Evolutionary conservation across 64 coral and sea anemone genomes (phyloP), one percentile per base, ranked within the genome.

Genomic region (Pocillopora damicornis): DNA sequence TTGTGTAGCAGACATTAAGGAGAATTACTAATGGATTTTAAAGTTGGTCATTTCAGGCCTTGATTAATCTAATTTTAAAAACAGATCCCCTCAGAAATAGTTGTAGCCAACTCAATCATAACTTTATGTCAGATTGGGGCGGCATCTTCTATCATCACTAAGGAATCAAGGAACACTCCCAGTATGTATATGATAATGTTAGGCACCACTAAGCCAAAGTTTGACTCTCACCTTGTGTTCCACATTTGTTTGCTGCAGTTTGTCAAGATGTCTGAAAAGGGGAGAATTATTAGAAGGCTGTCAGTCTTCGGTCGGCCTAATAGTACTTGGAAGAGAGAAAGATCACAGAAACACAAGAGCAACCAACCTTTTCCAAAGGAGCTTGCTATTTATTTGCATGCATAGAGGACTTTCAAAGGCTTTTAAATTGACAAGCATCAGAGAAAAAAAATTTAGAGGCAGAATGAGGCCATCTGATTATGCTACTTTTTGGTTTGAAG

Each of bases 221-320:
- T 59, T 59, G 25, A 74, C 25, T 72, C 74, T 71, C 63, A 99
- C 97, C 93, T 99, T 99, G 38, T 99, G 97, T 57, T 99, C 97
- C 76, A 99, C 89, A 89, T 94, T 99, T 66, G 97, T 99, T 77
- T 99, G 97, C 77, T 99, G 97, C 14, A 60, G 79, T 69, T 95
- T 99, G 74, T 99, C 97, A 71, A 99, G 85, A 69, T 95, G 93
- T 18, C 97, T 99, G 84, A 11, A 94, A 94, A 45, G 71, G n/a
- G 36, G 13, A 79, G 23, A 18, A 61, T 35, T n/a, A 85, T 76
- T 5, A 82, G 22, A 57, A 56, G 36, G 35, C 38, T 35, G 18
- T 80, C 0, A 63, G 66, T 60, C 42, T 51, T 51, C 7, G 0
- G 42, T 51, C 42, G 7, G 42, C 42, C 2, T 57, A 10, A 25